Conservation (phyloP, 1,140 invertebrate species). For the Eueides isabella region DNA sequence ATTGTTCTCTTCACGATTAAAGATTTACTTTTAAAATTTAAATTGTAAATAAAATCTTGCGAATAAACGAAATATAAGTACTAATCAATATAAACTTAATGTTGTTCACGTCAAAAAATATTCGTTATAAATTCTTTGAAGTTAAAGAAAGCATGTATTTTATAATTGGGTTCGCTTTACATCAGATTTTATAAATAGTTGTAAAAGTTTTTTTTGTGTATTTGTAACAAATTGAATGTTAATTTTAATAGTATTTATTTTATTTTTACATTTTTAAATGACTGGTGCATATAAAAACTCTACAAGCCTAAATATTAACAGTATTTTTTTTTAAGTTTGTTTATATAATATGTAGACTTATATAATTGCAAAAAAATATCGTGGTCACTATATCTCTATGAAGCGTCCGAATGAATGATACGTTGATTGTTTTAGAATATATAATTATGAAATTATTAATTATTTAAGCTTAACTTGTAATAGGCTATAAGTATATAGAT, state of each 20-base stretch:
- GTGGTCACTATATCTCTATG: too few species aligned
- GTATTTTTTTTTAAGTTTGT: too few species aligned
- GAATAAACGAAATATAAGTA: neutral
- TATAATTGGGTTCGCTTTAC: constrained; percentile 8
- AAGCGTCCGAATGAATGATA: too few species aligned
- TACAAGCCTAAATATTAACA: too few species aligned
- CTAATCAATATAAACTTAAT: neutral
- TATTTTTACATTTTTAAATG: too few species aligned
- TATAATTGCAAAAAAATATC: too few species aligned
- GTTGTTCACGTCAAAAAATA: neutral
- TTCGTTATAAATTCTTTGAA: neutral
- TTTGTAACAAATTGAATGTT: neutral
- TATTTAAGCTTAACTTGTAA: too few species aligned
- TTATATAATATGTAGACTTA: too few species aligned
- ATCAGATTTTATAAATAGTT: neutral
- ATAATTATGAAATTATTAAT: too few species aligned
- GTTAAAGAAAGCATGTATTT: neutral
- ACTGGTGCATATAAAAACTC: too few species aligned
- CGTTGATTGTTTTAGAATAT: too few species aligned
- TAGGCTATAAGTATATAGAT: too few species aligned
- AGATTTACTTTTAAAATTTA: neutral
- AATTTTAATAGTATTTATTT: neutral
- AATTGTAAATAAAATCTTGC: neutral
- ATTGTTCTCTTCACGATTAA: neutral
- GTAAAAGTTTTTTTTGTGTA: neutral